These are phyloP conservation scores for Phalloptychus januarius DNA, from an alignment of 2,797 vertebrate genomes.

Conservation along the genomic window DNA sequence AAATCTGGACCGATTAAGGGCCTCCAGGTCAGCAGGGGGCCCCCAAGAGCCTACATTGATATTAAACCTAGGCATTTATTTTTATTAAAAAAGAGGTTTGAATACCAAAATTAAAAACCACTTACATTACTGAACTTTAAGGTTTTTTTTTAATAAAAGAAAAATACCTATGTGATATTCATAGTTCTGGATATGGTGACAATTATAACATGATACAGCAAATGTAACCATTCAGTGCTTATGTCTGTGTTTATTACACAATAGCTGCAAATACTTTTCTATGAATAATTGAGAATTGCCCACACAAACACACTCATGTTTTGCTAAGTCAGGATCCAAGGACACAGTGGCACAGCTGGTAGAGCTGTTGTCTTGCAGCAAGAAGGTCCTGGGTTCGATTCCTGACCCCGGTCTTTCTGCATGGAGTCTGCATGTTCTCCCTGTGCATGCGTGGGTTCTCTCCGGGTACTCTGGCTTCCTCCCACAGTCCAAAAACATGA, in stretches of 20 bases:
- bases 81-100: neutral
- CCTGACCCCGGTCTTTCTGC: no score
- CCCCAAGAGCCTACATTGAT: neutral
- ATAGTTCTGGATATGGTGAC: neutral
- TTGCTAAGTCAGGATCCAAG: neutral
- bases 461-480: no score
- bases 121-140: neutral
- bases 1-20: neutral
- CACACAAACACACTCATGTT: neutral
- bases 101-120: neutral
- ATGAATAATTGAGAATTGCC: neutral
- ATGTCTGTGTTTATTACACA: neutral
- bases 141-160: neutral
- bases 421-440: no score
- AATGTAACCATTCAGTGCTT: neutral
- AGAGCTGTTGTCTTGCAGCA: no score
- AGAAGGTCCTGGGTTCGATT: no score
- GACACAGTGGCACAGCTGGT: no score
- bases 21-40: slow-evolving; percentile 1
- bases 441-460: no score
- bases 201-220: neutral
- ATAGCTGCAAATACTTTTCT: neutral
- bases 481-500: no score
- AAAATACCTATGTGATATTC: neutral
- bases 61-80: neutral